These are phyloP conservation scores for Thymallus thymallus DNA, from an alignment of 2,113 vertebrate species.

Conservation along the genomic window DNA sequence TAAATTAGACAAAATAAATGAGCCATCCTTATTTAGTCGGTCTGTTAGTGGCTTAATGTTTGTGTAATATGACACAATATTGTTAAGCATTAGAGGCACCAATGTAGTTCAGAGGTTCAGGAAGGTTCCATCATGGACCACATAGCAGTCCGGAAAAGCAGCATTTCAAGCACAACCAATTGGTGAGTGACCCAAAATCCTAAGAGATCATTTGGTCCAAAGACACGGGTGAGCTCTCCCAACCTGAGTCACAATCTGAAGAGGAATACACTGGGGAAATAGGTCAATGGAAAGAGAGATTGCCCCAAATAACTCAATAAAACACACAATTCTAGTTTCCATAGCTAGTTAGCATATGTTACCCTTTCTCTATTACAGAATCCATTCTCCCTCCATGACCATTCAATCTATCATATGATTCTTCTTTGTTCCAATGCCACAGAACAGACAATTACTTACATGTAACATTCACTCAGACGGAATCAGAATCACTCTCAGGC, in stretches of 20 bases:
- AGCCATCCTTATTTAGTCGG: not conserved
- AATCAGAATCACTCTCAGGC: too few relatives aligned
- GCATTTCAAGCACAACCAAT: not conserved
- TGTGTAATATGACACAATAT: not conserved
- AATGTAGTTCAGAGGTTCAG: not conserved
- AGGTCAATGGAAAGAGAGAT: not conserved
- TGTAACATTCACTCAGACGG: too few relatives aligned
- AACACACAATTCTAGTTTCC: not conserved
- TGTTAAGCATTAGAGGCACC: not conserved
- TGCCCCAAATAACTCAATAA: not conserved
- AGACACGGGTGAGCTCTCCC: not conserved
- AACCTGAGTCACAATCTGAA: not conserved
- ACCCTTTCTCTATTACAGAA: too few relatives aligned
- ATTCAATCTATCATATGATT: not conserved
- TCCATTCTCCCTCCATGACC: too few relatives aligned
- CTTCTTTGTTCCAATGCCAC: not conserved
- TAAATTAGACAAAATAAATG: not conserved
- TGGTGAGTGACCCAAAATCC: not conserved
- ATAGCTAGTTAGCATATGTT: not conserved
- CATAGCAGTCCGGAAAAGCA: not conserved
- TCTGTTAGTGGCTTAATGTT: not conserved
- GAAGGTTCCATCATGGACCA: not conserved
- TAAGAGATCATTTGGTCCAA: conserved; percentile 16
- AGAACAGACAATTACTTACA: too few relatives aligned
- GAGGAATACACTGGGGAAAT: conserved; percentile 6